A percentile compares a stretch with the other conserved stretches of the same genome.
Conservation (phyloP, 2,888 invertebrate genomes). For the Drosophila lacicola region DNA sequence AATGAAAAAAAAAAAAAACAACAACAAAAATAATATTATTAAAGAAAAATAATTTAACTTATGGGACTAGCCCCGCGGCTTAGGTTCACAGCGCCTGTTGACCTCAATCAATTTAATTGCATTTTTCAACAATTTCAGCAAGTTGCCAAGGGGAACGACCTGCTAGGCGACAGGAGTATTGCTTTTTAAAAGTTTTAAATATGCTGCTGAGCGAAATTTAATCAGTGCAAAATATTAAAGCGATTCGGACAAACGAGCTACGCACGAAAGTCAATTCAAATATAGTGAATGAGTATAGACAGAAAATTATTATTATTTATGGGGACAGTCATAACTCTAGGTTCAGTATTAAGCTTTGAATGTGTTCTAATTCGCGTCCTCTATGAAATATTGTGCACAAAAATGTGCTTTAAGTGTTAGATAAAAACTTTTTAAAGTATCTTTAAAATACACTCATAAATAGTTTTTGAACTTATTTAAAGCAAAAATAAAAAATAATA, state of each 20-base stretch:
- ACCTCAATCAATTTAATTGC: conserved; percentile 68
- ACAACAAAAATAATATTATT: conserved; percentile 1
- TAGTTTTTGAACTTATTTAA: no score
- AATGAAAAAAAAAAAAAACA: background rate
- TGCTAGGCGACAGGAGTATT: conserved; percentile 17
- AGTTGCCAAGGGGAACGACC: conserved; percentile 9
- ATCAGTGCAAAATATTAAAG: background rate
- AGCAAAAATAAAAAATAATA: no score
- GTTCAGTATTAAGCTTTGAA: no score
- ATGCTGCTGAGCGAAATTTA: background rate
- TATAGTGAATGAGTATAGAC: no score
- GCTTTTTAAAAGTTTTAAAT: conserved; percentile 8
- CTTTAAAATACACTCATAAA: no score
- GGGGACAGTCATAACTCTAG: no score
- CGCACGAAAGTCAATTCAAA: no score
- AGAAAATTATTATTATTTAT: no score
- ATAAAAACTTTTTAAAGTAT: no score
- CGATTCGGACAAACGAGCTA: background rate
- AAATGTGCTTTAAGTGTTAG: no score
- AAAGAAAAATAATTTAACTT: conserved; percentile 50
- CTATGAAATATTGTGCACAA: no score
- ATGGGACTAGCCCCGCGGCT: conserved; percentile 31
- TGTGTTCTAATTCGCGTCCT: no score
- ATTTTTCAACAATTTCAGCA: conserved; percentile 37
- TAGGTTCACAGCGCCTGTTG: conserved; percentile 15